Conservation (phyloP, 2,797 vertebrate species). For the Alcedo quadribrachys region DNA sequence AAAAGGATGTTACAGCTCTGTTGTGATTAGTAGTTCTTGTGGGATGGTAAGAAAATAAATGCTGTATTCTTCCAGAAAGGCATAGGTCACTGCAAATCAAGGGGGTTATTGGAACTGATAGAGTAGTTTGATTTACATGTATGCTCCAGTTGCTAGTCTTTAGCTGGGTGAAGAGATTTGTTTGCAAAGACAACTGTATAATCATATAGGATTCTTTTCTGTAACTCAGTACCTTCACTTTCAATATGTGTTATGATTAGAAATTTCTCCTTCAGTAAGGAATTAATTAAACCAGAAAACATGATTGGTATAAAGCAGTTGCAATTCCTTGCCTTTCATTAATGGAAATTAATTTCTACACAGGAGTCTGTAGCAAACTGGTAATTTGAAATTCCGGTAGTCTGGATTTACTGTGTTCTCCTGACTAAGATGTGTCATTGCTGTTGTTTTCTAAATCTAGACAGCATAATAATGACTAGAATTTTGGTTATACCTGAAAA, state of each 20-base stretch:
- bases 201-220: not conserved
- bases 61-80: not conserved
- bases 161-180: not conserved
- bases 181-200: not conserved
- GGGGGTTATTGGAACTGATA: not conserved
- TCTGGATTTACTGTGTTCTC: not conserved
- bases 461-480: not conserved
- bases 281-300: not conserved
- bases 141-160: not conserved
- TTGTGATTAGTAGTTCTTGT: not conserved
- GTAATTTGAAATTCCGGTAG: not conserved
- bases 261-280: not conserved
- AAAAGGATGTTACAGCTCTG: not conserved
- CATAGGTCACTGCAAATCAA: not conserved
- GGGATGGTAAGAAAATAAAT: not conserved
- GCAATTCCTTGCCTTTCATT: accelerated
- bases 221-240: not conserved
- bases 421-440: not conserved
- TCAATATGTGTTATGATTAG: not conserved
- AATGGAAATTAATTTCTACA: not conserved
- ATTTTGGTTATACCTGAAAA: not conserved
- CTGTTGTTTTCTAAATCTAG: not conserved
- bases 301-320: not conserved
- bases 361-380: not conserved
- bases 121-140: not conserved